A percentile compares a stretch with the other conserved stretches of the same genome.
phyloP scores from a whole-genome alignment of 2,113 vertebrate species.

The Todiramphus saurophagus region DNA sequence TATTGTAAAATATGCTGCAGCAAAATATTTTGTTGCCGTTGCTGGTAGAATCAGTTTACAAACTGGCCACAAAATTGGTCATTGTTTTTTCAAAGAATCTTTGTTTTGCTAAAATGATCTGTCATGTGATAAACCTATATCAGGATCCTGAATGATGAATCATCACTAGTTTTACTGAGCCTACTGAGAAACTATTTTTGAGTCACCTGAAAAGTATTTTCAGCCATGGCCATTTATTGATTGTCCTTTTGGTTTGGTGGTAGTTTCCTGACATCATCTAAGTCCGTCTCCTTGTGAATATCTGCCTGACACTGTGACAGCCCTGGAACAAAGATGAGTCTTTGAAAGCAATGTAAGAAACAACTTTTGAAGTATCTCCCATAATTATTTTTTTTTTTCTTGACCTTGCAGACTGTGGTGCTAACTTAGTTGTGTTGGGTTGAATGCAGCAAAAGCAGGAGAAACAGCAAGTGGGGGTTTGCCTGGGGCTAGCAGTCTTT shows the following conservation, averaged over 20 bases:
- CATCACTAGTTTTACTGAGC: neutral
- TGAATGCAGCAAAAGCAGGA: neutral
- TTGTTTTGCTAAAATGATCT: neutral
- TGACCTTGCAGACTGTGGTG: neutral
- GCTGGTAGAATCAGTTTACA: neutral
- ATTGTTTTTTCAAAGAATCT: neutral
- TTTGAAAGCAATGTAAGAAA: neutral
- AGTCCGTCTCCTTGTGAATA: neutral
- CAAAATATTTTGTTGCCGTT: neutral
- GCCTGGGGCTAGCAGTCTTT: neutral
- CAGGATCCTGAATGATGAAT: neutral
- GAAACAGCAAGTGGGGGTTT: neutral
- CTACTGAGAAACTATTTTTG: neutral
- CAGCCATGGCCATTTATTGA: neutral
- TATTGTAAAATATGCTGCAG: neutral
- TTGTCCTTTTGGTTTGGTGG: neutral
- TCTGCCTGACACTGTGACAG: neutral
- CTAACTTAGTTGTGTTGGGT: neutral
- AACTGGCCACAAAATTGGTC: neutral
- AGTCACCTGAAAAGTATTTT: neutral
- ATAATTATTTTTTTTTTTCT: neutral
- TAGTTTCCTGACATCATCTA: neutral
- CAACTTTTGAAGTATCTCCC: neutral
- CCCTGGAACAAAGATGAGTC: neutral
- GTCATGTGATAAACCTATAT: neutral